A percentile compares a stretch with the other conserved stretches of the same genome.
These are phyloP conservation scores for Xiphorhynchus erythropygius DNA, from an alignment of 2,797 vertebrate species.

Conservation along the genomic window DNA sequence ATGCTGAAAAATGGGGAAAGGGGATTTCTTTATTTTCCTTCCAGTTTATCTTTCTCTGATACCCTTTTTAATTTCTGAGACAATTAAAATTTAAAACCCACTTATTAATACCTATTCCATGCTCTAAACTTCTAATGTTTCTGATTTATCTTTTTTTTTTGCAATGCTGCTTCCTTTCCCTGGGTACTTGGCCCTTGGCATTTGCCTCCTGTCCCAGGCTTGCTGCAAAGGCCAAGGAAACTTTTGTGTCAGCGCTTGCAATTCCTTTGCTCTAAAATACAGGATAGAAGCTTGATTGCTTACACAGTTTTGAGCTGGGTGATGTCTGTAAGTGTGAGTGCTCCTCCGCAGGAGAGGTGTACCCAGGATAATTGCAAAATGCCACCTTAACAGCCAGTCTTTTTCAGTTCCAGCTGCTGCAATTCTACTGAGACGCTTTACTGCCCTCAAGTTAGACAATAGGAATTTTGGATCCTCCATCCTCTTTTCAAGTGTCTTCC, in stretches of 20 bases:
- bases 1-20: not conserved
- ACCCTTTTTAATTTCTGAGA: not conserved
- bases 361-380: not conserved
- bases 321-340: not conserved
- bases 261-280: not conserved
- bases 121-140: not conserved
- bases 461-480: not conserved
- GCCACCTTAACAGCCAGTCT: not conserved
- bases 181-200: not conserved
- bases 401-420: not conserved
- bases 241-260: not conserved
- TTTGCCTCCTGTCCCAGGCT: not conserved
- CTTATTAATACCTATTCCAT: not conserved
- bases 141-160: not conserved
- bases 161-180: not conserved
- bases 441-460: rapidly evolving
- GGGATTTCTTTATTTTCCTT: not conserved
- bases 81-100: not conserved
- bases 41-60: not conserved
- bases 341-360: not conserved
- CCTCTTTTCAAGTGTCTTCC: not conserved
- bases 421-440: not conserved
- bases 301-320: not conserved
- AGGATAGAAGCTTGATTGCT: not conserved
- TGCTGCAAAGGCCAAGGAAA: not conserved